These are phyloP conservation scores for Corynorhinus townsendii DNA, from an alignment of 2,113 vertebrate genomes.

Conservation along the genomic window DNA sequence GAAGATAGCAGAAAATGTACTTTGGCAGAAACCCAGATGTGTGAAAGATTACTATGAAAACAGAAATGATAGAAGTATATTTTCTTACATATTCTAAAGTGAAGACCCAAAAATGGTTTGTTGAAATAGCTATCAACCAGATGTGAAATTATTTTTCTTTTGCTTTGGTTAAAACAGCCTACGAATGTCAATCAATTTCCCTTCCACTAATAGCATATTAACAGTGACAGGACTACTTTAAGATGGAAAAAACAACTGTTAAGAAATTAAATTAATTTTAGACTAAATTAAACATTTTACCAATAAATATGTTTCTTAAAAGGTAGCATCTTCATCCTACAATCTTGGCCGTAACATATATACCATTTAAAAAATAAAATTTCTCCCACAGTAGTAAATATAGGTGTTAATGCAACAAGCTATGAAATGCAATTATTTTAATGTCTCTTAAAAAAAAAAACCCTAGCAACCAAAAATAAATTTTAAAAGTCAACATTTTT, in stretches of 20 bases:
- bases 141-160: slow-evolving; percentile 45
- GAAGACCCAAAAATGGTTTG: slow-evolving; percentile 45
- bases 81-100: slow-evolving; percentile 65
- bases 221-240: slow-evolving; percentile 42
- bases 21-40: background rate
- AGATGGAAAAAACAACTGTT: slow-evolving; percentile 48
- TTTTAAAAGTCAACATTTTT: slow-evolving; percentile 44
- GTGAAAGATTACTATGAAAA: slow-evolving; percentile 20
- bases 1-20: background rate
- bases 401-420: slow-evolving; percentile 56
- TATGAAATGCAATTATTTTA: slow-evolving; percentile 60
- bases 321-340: slow-evolving; percentile 39
- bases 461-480: slow-evolving; percentile 54
- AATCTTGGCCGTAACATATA: slow-evolving; percentile 44
- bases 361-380: slow-evolving; percentile 54
- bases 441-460: slow-evolving; percentile 13
- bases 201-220: slow-evolving; percentile 6
- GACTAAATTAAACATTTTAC: slow-evolving; percentile 60
- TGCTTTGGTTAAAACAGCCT: slow-evolving; percentile 68
- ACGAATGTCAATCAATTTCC: background rate
- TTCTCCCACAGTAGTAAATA: slow-evolving; percentile 53
- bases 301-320: slow-evolving; percentile 68
- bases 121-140: slow-evolving; percentile 34
- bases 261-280: slow-evolving; percentile 56
- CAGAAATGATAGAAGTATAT: slow-evolving; percentile 50